phyloP scores from a whole-genome alignment of 2,113 vertebrate genomes.

The Holacanthus passer region DNA sequence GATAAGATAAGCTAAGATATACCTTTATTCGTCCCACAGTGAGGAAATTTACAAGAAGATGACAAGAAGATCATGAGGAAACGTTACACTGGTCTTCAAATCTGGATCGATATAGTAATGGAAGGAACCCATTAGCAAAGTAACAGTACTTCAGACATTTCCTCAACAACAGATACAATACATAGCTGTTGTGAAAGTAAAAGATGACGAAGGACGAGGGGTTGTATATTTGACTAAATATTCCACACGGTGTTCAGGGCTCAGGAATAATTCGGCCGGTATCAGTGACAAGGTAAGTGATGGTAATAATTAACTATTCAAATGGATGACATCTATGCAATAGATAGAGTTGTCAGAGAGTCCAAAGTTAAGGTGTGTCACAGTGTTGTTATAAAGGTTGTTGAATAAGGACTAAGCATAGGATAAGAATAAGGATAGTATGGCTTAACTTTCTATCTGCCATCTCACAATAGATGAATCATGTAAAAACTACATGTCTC shows the following conservation, averaged over 20 bases:
- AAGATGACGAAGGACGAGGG: not conserved
- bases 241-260: not conserved
- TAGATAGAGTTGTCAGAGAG: not conserved
- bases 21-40: no score
- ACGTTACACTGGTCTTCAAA: not conserved
- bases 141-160: not conserved
- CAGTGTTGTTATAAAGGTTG: not conserved
- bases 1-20: no score
- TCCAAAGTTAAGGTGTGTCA: slow-evolving; percentile 24
- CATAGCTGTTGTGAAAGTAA: no score
- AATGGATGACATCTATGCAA: not conserved
- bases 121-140: not conserved
- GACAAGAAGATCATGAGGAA: not conserved
- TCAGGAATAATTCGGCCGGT: not conserved
- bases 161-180: no score
- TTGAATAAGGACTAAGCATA: no score
- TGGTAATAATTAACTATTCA: slow-evolving; percentile 26
- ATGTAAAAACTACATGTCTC: not conserved
- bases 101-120: not conserved
- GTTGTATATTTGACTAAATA: not conserved
- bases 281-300: not conserved
- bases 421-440: not conserved
- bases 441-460: not conserved
- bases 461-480: not conserved
- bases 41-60: no score